Conservation (phyloP, 1,140 invertebrate species). For the Pissodes strobi region DNA sequence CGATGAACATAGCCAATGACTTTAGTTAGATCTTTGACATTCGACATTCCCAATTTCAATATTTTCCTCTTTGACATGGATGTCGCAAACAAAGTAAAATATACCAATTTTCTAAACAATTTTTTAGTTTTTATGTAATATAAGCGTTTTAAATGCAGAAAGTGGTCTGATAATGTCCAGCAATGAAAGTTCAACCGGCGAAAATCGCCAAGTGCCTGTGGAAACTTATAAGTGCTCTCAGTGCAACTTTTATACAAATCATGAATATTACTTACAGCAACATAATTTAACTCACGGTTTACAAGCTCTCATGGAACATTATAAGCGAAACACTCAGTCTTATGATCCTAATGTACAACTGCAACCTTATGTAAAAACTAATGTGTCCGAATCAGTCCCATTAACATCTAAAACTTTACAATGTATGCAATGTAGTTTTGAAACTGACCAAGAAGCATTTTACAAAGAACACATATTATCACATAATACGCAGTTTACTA, state of each 20-base stretch:
- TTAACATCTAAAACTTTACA: not conserved
- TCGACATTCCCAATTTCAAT: no score
- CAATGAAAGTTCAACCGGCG: conserved; percentile 9
- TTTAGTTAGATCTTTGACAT: no score
- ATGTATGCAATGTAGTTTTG: conserved; percentile 16
- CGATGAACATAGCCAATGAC: no score
- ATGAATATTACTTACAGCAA: conserved; percentile 33
- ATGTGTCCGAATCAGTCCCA: not conserved
- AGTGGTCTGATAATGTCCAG: conserved; percentile 16
- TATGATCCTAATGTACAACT: conserved; percentile 1
- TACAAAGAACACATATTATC: conserved; percentile 21
- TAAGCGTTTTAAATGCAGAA: conserved; percentile 2
- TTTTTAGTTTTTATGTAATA: not conserved
- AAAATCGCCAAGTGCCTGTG: conserved; percentile 16
- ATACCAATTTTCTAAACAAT: not conserved
- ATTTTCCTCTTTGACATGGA: no score
- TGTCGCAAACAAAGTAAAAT: conserved; percentile 12
- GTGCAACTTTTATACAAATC: conserved; percentile 33
- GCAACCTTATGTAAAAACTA: conserved; percentile 9
- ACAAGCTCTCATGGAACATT: conserved; percentile 22
- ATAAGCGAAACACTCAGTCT: conserved; percentile 8
- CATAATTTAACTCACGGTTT: conserved; percentile 26
- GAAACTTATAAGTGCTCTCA: conserved; percentile 30
- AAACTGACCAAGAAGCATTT: conserved; percentile 16
- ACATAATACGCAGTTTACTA: conserved; percentile 2